phyloP scores from a whole-genome alignment of 2,888 invertebrate genomes.

The Drosophila algonquin region DNA sequence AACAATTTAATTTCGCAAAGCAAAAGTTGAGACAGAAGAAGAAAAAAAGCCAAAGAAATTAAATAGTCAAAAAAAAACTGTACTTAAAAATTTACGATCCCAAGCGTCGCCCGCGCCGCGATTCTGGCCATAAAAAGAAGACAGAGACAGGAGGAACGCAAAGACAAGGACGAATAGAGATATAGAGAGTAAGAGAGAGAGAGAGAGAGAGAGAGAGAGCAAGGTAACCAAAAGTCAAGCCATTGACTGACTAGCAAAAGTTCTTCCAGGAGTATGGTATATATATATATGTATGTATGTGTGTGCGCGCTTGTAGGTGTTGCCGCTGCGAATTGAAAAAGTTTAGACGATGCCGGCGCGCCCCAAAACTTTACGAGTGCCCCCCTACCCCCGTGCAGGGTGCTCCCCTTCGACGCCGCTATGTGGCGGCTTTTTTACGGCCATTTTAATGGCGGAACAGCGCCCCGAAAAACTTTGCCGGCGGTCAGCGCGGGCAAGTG shows the following conservation, averaged over 20 bases:
- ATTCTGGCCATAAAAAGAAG: slow-evolving; percentile 63
- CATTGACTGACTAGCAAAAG: slow-evolving; percentile 66
- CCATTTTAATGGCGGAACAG: slow-evolving; percentile 68
- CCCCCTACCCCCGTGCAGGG: slow-evolving; percentile 17
- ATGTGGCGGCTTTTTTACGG: slow-evolving; percentile 61
- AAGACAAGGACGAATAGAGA: not conserved
- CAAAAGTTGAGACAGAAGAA: slow-evolving; percentile 56
- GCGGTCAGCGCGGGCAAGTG: slow-evolving; percentile 55
- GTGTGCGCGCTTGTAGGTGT: slow-evolving; percentile 54
- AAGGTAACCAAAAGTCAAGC: slow-evolving; percentile 43
- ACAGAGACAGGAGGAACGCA: not conserved
- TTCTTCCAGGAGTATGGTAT: slow-evolving; percentile 27
- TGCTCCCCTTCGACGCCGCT: not conserved
- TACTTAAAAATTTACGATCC: slow-evolving; percentile 75
- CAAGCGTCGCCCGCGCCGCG: slow-evolving; percentile 26
- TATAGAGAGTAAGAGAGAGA: not conserved
- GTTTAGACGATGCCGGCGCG: slow-evolving; percentile 60
- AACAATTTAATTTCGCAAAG: slow-evolving; percentile 75
- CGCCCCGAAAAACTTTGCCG: slow-evolving; percentile 58
- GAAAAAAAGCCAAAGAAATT: slow-evolving; percentile 20
- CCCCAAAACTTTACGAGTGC: slow-evolving; percentile 65
- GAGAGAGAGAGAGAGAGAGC: not conserved
- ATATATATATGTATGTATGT: slow-evolving; percentile 3
- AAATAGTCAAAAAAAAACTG: slow-evolving; percentile 45
- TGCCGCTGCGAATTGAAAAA: slow-evolving; percentile 75